Evolutionary conservation across 2,113 vertebrate genomes (phyloP), one percentile per base, ranked within the genome.

Genomic region (Protobothrops flavoviridis): DNA sequence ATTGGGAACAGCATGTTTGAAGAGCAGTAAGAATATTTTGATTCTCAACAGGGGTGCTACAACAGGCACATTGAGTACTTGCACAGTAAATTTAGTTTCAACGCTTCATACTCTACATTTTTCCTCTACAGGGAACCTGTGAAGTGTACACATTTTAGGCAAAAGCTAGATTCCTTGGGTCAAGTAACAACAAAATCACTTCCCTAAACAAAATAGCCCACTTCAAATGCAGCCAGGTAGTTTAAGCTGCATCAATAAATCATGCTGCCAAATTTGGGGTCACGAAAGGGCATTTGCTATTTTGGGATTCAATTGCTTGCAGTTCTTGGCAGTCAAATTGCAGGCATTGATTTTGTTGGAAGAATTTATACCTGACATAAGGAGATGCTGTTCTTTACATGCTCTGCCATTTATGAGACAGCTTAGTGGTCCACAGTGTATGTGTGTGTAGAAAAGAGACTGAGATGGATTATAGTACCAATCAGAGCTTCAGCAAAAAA

Each of bases 191-290:
- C 15, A 56, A 88, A 87, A 87, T 33, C 21, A 10, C 11, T 11
- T 53, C 20, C 43, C 23, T 52, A 12, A 90, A 90, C 33, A 81
- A 53, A 39, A 26, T 15, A 90, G n/a, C n/a, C 29, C n/a, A 20
- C 10, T 93, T 93, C 90, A 93, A 90, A 93, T n/a, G 9, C 43
- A 85, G 52, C 43, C 64, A 59, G 88, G 92, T 85, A n/a, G n/a
- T 64, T 52, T 56, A 53, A 93, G 91, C 64, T 88, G 55, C 85
- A 39, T 85, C 48, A 53, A 90, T 92, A 90, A 85, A 89, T 86
- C 74, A 55, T 69, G 17, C 69, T 55, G 74, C 69, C 45, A 17
- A 64, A 87, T 64, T 90, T 43, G 64, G 91, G 87, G 56, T 86
- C 29, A 55, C n/a, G 26, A 29, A 45, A 20, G 87, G 56, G 23